Base-by-base conservation (phyloP, 2,113 vertebrate genomes). In the Lophotis ruficrista region DNA sequence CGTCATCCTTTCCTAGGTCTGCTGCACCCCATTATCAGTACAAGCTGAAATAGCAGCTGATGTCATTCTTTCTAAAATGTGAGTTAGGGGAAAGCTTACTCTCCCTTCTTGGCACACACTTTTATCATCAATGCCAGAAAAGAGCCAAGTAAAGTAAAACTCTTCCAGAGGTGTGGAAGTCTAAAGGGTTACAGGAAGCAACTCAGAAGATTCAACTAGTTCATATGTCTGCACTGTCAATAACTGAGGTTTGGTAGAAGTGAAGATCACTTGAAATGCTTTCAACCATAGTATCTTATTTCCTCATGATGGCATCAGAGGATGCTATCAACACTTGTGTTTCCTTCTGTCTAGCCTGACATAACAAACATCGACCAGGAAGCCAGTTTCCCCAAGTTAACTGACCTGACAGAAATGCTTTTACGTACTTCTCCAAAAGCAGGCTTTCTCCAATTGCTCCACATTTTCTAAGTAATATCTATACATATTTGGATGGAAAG, bases 321-420 rank as follows among this genome's bases (percentile, higher is more conserved):
- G 37, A 10, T 31, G 24, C 25, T 22, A 25, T 10, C 56, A 12
- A 22, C 8, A 35, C 0, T 1, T 21, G 24, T 4, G 4, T 13
- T 48, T 80, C 41, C 27, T 61, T 72, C 62, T 81, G 12, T 16
- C 47, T 12, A 62, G 14, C 24, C 21, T 60, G 38, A 64, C 13
- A 4, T 15, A 79, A 75, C 13, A 30, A 72, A 31, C 15, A 84
- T 10, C 4, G 2, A 27, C 27, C 5, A 13, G 4, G 4, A 37
- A 73, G 28, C 28, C 62, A 5, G 10, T 28, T 78, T 79, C 35
- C 22, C 4, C 48, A 48, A 9, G 8, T 8, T 38, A 92, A 58
- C 9, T 33, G 9, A 64, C 51, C 16, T 51, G 20, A 80, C 17
- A 58, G 27, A 70, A 79, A 41, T 5, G 4, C 7, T 86, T 71